These are phyloP conservation scores for Cephus nigrinus DNA, from an alignment of 2,888 invertebrate genomes.

Conservation along the genomic window DNA sequence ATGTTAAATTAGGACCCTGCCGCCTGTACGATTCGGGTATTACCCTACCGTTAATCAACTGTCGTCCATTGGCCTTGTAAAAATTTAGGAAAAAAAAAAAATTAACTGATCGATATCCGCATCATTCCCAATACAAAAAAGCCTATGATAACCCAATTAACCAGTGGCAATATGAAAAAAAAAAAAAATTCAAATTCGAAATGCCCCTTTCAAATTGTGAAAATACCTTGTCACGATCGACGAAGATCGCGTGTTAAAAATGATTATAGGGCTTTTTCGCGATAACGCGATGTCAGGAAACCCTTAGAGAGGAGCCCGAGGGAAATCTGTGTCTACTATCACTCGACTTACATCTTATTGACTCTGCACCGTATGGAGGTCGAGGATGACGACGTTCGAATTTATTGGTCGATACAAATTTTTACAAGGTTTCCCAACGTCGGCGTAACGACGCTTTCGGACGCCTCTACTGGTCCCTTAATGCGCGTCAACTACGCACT, in stretches of 20 bases:
- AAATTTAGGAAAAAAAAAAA: no score
- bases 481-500: background rate
- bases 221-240: background rate
- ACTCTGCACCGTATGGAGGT: background rate
- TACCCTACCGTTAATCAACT: background rate
- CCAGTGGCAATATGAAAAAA: background rate
- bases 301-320: background rate
- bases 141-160: background rate
- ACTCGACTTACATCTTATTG: background rate
- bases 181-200: background rate
- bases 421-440: background rate
- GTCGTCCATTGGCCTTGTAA: no score
- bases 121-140: background rate
- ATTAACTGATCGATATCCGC: background rate
- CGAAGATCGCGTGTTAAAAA: no score
- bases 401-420: background rate
- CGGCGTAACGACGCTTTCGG: background rate
- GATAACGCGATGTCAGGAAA: background rate
- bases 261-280: background rate
- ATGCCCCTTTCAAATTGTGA: fast-evolving
- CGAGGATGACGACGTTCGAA: background rate
- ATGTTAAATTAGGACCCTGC: background rate
- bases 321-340: background rate
- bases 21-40: background rate
- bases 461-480: background rate